Evolutionary conservation across 2,113 vertebrate species (phyloP).

Genomic region (Centrocercus urophasianus): DNA sequence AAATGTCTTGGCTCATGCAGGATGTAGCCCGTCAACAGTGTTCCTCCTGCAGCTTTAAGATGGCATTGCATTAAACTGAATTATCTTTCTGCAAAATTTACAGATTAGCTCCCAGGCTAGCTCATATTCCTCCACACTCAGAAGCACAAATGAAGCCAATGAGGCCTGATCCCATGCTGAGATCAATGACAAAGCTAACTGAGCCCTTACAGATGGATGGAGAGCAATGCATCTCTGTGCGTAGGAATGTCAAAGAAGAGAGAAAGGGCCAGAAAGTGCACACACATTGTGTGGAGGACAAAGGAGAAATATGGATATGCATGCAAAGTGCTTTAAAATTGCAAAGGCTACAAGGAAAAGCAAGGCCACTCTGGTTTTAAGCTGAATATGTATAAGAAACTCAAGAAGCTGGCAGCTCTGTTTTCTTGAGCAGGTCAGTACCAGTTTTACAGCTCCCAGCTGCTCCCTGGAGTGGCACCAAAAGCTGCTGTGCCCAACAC

Average conservation of each 20-base stretch:
- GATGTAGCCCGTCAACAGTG: not conserved
- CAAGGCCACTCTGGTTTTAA: not conserved
- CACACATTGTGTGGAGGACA: fast-evolving
- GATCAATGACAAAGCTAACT: not conserved
- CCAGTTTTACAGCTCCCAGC: conserved; percentile 2
- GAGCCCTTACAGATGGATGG: not conserved
- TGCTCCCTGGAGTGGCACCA: not conserved
- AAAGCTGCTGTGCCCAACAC: not conserved
- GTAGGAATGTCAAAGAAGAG: not conserved
- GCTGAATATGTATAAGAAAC: not conserved
- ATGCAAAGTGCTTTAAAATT: not conserved
- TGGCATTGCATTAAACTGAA: conserved; percentile 44
- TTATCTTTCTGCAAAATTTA: conserved; percentile 28
- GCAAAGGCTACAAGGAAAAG: fast-evolving
- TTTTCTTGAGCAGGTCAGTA: not conserved
- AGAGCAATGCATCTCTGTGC: not conserved
- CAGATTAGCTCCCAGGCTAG: not conserved
- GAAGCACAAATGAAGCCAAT: not conserved
- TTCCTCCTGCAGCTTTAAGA: conserved; percentile 41
- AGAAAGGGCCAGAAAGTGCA: not conserved
- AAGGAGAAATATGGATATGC: fast-evolving
- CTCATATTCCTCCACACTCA: not conserved
- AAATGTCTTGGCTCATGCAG: conserved; percentile 11
- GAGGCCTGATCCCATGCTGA: not conserved
- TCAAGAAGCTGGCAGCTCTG: not conserved